These are phyloP conservation scores for Drosophila imparisetae DNA, from an alignment of 2,888 invertebrate genomes.

Conservation along the genomic window DNA sequence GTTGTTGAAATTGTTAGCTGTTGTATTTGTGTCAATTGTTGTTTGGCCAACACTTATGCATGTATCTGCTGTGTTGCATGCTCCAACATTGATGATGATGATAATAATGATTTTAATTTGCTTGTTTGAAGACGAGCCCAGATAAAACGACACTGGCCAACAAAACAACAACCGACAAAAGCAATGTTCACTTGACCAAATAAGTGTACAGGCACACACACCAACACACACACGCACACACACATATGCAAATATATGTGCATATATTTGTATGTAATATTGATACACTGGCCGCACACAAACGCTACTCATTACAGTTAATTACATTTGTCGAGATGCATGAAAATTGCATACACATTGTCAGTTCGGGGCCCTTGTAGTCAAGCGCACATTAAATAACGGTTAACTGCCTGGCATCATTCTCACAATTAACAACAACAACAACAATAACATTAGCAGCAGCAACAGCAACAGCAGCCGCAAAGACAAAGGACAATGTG, in stretches of 20 bases:
- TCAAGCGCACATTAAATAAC: slow-evolving; percentile 66
- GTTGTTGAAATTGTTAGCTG: slow-evolving; percentile 28
- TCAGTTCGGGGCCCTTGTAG: slow-evolving; percentile 43
- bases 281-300: slow-evolving; percentile 46
- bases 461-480: slow-evolving; percentile 14
- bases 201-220: slow-evolving; percentile 1
- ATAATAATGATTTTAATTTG: slow-evolving; percentile 53
- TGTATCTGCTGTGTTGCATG: slow-evolving; percentile 9
- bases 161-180: slow-evolving; percentile 7
- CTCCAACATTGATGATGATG: slow-evolving; percentile 38
- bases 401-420: slow-evolving; percentile 70
- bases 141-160: slow-evolving; percentile 21
- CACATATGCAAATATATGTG: background rate
- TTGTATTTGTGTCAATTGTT: slow-evolving; percentile 69
- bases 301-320: slow-evolving; percentile 67
- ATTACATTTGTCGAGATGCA: slow-evolving; percentile 70
- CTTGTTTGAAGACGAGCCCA: slow-evolving; percentile 41
- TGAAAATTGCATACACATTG: slow-evolving; percentile 69
- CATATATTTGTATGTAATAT: slow-evolving; percentile 21
- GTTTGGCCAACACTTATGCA: slow-evolving; percentile 63
- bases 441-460: slow-evolving; percentile 31
- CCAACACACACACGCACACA: background rate
- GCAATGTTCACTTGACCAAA: slow-evolving; percentile 46
- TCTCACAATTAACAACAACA: slow-evolving; percentile 58
- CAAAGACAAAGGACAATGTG: slow-evolving; percentile 29